Conservation (phyloP, 2,113 vertebrate genomes). For the Melierax canorus region DNA sequence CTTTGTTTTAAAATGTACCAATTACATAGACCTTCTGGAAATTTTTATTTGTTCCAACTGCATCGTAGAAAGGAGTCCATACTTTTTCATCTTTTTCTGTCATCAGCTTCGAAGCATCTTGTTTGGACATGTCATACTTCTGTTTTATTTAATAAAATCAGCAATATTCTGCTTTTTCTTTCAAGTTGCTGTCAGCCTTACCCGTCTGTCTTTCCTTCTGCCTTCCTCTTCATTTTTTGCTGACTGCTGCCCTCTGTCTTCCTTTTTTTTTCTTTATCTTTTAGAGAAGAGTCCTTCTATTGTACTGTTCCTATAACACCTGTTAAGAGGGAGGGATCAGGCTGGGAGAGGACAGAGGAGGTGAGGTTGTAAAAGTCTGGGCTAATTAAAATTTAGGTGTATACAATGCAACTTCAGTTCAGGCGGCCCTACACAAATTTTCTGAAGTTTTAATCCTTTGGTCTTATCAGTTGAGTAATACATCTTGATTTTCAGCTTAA, state of each 20-base stretch:
- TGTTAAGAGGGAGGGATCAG: constrained; percentile 87
- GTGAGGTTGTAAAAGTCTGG: constrained; percentile 78
- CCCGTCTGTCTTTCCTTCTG: constrained; percentile 39
- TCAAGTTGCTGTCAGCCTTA: constrained; percentile 31
- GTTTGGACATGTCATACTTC: neutral
- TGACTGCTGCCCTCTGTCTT: constrained; percentile 61
- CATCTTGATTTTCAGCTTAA: neutral
- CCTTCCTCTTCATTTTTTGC: constrained; percentile 62
- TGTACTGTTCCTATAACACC: constrained; percentile 90
- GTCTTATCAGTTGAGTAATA: neutral
- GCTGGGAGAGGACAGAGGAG: constrained; percentile 86
- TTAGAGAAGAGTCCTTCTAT: constrained; percentile 89
- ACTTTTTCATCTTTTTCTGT: constrained; percentile 9
- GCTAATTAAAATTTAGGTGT: constrained; percentile 36
- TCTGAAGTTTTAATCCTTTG: neutral
- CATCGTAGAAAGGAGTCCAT: neutral
- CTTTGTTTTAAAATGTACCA: neutral
- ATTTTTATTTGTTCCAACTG: neutral
- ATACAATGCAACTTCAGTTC: neutral
- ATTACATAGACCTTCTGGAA: neutral
- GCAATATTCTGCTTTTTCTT: constrained; percentile 23
- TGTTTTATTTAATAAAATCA: constrained; percentile 16
- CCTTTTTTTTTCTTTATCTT: constrained; percentile 68
- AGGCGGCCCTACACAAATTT: neutral
- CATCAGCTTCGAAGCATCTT: neutral